These are phyloP conservation scores for Hoplodrina blanda DNA, from an alignment of 2,888 invertebrate genomes.

Conservation along the genomic window DNA sequence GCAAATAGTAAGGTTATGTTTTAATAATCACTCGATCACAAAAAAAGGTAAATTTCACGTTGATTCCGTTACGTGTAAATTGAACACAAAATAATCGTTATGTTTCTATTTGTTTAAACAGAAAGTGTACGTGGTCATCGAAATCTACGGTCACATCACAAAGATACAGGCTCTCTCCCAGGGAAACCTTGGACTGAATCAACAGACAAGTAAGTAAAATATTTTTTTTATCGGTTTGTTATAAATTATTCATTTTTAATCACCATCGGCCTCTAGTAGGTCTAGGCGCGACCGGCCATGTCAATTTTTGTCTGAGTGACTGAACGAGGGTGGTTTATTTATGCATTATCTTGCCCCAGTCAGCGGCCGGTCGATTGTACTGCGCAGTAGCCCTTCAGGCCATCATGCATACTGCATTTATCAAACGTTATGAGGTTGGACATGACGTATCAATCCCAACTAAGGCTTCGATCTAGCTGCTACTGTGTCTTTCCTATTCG, in stretches of 20 bases:
- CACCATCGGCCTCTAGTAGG: not conserved
- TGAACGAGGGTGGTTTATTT: not conserved
- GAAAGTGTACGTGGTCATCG: conserved; percentile 96
- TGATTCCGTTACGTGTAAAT: not conserved
- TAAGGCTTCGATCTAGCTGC: too few species aligned
- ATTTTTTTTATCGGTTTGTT: not conserved
- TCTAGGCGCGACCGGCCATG: not conserved
- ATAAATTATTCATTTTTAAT: not conserved
- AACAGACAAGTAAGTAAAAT: conserved; percentile 65
- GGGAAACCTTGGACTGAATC: conserved; percentile 69
- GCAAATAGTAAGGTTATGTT: not conserved
- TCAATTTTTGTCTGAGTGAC: not conserved
- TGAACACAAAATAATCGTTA: conserved; percentile 19
- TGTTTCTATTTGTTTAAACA: conserved; percentile 75
- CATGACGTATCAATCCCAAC: not conserved
- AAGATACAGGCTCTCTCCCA: conserved; percentile 93
- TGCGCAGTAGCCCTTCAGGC: conserved; percentile 3
- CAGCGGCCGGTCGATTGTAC: not conserved
- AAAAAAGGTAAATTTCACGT: conserved; percentile 35
- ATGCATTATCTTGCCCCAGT: not conserved
- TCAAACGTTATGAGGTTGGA: not conserved
- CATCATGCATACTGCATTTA: not conserved
- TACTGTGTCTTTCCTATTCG: too few species aligned
- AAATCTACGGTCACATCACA: conserved; percentile 94
- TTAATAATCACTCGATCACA: not conserved